Evolutionary conservation across 2,888 invertebrate genomes (phyloP), one percentile per base, ranked within the genome.

Genomic region (Branchellion lobata): DNA sequence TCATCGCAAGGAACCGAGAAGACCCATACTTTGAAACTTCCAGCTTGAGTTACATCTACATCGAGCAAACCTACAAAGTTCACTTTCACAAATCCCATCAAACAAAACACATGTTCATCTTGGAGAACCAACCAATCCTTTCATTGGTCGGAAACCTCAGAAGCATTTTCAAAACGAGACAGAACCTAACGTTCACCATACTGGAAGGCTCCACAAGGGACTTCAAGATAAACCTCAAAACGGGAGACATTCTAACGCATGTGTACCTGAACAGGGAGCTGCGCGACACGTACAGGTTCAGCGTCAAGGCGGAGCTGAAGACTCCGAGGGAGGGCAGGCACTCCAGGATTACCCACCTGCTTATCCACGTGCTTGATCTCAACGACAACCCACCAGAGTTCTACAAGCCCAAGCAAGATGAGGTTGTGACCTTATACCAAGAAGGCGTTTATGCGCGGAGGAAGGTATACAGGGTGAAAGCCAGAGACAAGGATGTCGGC

Each of bases 301-400:
- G 5, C n/a, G 5, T 57, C n/a, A 57, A n/a, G 3, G 61, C 61
- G 5, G n/a, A 57, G 3, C n/a, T 24, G 21, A 57, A 24, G 21
- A 24, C 8, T 57, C 61, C 61, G 5, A 57, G 5, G 21, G n/a
- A 57, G n/a, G 24, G 61, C 61, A 57, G n/a, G 21, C 5, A 5
- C 21, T 57, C 21, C n/a, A 57, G 61, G 21, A 57, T n/a, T n/a
- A 24, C 21, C 21, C 61, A n/a, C 5, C n/a, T 57, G 11, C 5
- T 57, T n/a, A 24, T 57, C 24, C 61, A 57, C 21, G 61, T 57
- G 5, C 21, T 57, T 5, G 61, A 57, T 57, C 21, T 57, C 61
- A 57, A 57, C 21, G 61, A 57, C 61, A 57, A 57, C n/a, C 5
- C n/a, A 3, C 61, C 61, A 57, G 61, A 57, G 24, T 57, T 57